phyloP scores from a whole-genome alignment of 2,888 invertebrate species.

The Shargacucullia verbasci region DNA sequence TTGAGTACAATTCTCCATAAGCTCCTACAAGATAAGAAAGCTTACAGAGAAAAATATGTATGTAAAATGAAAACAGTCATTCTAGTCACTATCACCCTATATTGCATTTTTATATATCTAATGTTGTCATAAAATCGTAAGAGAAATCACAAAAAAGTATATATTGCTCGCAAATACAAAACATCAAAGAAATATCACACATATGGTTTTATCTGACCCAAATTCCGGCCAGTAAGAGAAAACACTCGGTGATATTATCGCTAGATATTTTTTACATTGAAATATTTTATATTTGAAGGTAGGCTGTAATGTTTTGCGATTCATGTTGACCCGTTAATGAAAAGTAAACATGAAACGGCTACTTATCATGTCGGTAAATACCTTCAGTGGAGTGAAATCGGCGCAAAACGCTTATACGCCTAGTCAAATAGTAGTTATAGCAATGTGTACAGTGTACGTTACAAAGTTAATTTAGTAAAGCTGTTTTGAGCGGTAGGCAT shows the following conservation, averaged over 20 bases:
- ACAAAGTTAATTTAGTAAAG: background rate
- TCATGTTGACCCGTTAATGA: conserved; percentile 9
- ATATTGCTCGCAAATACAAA: conserved; percentile 13
- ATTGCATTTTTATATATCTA: conserved; percentile 5
- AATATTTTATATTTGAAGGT: conserved; percentile 26
- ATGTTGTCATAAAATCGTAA: conserved; percentile 10
- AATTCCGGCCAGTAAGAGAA: conserved; percentile 17
- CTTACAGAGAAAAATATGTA: too few species aligned
- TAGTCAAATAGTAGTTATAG: background rate
- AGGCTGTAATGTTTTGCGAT: conserved; percentile 1
- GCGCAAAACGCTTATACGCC: background rate
- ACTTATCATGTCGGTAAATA: conserved; percentile 2
- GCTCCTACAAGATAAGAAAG: background rate
- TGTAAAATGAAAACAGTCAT: conserved; percentile 4
- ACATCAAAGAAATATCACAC: conserved; percentile 28
- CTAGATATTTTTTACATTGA: background rate
- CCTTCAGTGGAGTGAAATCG: conserved; percentile 5
- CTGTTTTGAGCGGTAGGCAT: background rate
- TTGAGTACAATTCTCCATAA: conserved; percentile 1
- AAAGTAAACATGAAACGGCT: conserved; percentile 9
- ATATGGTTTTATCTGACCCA: conserved; percentile 39
- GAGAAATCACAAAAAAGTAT: conserved; percentile 17
- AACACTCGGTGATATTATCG: conserved; percentile 9
- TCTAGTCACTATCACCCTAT: conserved; percentile 2
- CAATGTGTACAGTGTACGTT: background rate